These are phyloP conservation scores for Ophioderma brevispina DNA, from an alignment of 35 echinoderm and acorn worm species.

Conservation along the genomic window DNA sequence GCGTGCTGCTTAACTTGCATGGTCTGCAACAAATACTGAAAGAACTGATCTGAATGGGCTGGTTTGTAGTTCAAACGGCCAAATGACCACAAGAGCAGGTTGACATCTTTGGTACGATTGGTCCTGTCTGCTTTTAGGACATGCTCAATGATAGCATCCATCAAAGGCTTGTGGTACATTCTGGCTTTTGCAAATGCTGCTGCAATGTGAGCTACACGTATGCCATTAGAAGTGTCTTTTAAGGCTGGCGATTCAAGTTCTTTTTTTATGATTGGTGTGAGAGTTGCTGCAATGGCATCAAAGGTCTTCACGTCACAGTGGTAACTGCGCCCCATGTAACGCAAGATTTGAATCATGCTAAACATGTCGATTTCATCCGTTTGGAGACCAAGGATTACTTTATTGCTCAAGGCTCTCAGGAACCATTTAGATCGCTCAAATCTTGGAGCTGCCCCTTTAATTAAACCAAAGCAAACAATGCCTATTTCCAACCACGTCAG, in stretches of 20 bases:
- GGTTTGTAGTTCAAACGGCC: conserved; percentile 74
- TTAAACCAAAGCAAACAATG: not conserved
- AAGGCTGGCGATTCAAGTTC: not conserved
- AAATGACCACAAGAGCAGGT: conserved; percentile 68
- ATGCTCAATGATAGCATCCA: conserved; percentile 8
- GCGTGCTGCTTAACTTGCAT: conserved; percentile 5
- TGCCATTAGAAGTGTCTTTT: too few relatives aligned
- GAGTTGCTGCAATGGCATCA: conserved; percentile 1
- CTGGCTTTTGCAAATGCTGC: conserved; percentile 40
- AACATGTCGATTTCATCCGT: conserved; percentile 29
- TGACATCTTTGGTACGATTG: conserved; percentile 58
- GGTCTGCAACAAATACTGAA: conserved; percentile 30
- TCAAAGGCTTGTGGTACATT: conserved; percentile 25
- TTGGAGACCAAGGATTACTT: conserved; percentile 5
- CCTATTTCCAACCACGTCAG: not conserved
- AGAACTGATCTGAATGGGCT: conserved; percentile 35
- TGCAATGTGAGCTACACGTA: conserved; percentile 7
- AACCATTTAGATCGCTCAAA: not conserved
- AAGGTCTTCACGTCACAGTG: conserved; percentile 12
- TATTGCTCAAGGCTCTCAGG: conserved; percentile 10
- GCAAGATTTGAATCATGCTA: conserved; percentile 31
- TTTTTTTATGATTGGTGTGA: not conserved
- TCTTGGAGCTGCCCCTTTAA: not conserved
- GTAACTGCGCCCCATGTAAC: conserved; percentile 37
- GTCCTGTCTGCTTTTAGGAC: not conserved